Conservation (phyloP, 2,797 vertebrate genomes). For the Chromobotia macracanthus region DNA sequence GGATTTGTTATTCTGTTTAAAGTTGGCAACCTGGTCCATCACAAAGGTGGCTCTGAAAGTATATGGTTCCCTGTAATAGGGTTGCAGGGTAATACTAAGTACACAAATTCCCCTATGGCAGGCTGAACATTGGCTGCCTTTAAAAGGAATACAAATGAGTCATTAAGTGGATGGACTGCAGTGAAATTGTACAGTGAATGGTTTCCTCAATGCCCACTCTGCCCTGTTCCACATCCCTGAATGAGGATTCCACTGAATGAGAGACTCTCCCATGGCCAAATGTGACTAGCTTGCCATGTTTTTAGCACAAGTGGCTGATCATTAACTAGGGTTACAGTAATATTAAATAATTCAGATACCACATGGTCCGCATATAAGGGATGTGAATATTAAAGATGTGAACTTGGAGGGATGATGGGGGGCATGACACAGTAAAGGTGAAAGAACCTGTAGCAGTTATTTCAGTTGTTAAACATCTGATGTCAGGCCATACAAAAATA, state of each 20-base stretch:
- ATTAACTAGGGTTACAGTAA: slow-evolving; percentile 85
- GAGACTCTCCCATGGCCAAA: slow-evolving; percentile 63
- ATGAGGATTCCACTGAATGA: slow-evolving; percentile 76
- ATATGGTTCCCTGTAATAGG: slow-evolving; percentile 62
- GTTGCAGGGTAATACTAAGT: slow-evolving; percentile 81
- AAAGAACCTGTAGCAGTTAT: slow-evolving; percentile 83
- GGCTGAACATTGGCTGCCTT: slow-evolving; percentile 85
- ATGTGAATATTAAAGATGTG: slow-evolving; percentile 82
- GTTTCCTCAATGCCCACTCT: slow-evolving; percentile 79
- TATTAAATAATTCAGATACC: slow-evolving; percentile 86
- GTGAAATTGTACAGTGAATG: slow-evolving; percentile 72
- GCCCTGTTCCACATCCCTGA: slow-evolving; percentile 84
- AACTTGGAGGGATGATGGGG: slow-evolving; percentile 79
- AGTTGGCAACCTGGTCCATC: slow-evolving; percentile 49
- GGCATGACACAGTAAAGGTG: slow-evolving; percentile 80
- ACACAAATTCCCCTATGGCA: slow-evolving; percentile 80
- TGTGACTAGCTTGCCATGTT: slow-evolving; percentile 81
- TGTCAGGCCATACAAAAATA: too few relatives aligned
- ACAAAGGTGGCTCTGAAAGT: slow-evolving; percentile 56
- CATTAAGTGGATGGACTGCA: slow-evolving; percentile 73
- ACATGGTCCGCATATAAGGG: slow-evolving; percentile 73
- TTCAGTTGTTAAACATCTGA: too few relatives aligned
- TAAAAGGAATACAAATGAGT: slow-evolving; percentile 87
- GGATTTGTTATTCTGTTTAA: slow-evolving; percentile 62
- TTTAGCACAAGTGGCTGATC: slow-evolving; percentile 84